These are phyloP conservation scores for Microcebus tavaratra DNA, from an alignment of 2,113 vertebrate genomes.

Conservation along the genomic window DNA sequence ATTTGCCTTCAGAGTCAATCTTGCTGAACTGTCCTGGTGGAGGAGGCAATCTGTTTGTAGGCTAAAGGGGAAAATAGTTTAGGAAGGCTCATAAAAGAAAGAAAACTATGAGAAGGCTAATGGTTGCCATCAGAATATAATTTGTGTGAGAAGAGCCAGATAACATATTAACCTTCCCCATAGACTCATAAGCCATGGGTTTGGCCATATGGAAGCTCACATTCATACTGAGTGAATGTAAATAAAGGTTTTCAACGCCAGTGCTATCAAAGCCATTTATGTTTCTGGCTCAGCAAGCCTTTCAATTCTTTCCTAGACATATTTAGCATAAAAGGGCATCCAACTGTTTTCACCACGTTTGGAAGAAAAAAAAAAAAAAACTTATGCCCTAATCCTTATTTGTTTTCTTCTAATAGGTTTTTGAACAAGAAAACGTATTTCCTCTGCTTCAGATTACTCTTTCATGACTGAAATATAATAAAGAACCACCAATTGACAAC, in stretches of 20 bases:
- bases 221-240: constrained; percentile 80
- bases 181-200: constrained; percentile 70
- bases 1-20: neutral
- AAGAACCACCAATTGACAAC: neutral
- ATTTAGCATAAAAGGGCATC: constrained; percentile 83
- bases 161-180: constrained; percentile 78
- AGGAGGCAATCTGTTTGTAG: constrained; percentile 19
- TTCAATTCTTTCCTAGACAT: constrained; percentile 80
- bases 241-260: constrained; percentile 82
- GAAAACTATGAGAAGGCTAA: constrained; percentile 65
- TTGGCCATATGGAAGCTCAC: constrained; percentile 79
- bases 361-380: constrained; percentile 3
- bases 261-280: constrained; percentile 81
- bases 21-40: neutral
- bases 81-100: constrained; percentile 64
- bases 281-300: constrained; percentile 82
- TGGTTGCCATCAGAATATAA: constrained; percentile 72
- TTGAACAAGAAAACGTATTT: constrained; percentile 44
- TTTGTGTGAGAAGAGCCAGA: constrained; percentile 73
- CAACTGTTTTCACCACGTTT: constrained; percentile 79
- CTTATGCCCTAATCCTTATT: constrained; percentile 46
- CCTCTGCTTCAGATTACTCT: neutral
- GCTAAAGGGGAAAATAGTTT: constrained; percentile 49
- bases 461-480: constrained; percentile 18
- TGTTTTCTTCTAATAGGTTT: constrained; percentile 55